Evolutionary conservation across 2,113 vertebrate genomes (phyloP), one percentile per base, ranked within the genome.

Genomic region (Caloenas nicobarica): DNA sequence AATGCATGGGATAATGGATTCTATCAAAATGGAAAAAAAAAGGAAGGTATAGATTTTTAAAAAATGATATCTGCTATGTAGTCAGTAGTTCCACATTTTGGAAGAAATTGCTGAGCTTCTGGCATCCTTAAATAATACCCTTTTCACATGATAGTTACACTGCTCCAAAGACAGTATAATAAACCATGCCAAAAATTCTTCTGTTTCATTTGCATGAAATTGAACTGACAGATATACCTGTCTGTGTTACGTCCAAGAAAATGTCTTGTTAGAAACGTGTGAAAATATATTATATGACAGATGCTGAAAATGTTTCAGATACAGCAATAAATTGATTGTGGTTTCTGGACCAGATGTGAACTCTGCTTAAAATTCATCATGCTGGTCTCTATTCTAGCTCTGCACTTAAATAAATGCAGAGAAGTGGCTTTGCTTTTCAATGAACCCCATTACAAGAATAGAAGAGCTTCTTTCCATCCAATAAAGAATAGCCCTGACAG

Each of bases 251-350:
- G 81, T 97, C 98, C 98, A 98, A 98, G 96, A 98, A 98, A 97
- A 97, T 36, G 96, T 97, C 97, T 96, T 96, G 91, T 96, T 98
- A 97, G 98, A 97, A 97, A 98, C 42, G 96, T 98, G 97, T 97
- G 96, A 98, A 98, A 98, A 98, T 97, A 97, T 95, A 97, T 97
- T 97, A 97, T 96, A 96, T 98, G 97, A 97, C 97, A 97, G 97
- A 97, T 56, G 76, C 96, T 97, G 96, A 98, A 97, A 97, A 96
- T 97, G 94, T 95, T 97, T 98, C 97, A 98, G 97, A 97, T 96
- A 90, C 89, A 96, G 97, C 95, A 97, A 97, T 98, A 97, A 97
- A 97, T 90, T 96, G 97, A 96, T 97, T 97, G 96, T 97, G 97
- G 96, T 92, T 97, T 97, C 97, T 96, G 96, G 96, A 97, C 95